Evolutionary conservation across 2,113 vertebrate species (phyloP).

Genomic region (Brachyhypopomus gauderio): DNA sequence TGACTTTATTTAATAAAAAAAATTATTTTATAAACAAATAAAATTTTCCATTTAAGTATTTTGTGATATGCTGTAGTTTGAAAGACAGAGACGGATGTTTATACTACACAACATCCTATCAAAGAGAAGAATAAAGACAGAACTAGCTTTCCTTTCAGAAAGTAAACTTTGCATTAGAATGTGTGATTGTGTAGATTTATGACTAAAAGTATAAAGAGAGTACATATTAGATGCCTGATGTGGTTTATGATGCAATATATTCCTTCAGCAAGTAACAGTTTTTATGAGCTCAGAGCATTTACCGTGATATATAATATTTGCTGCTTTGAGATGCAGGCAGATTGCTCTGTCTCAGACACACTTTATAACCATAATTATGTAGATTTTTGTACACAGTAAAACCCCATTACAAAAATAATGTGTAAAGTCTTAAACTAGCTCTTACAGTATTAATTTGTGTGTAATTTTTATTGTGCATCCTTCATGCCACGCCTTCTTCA

Average conservation of each 20-base stretch:
- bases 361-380: neutral
- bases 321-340: neutral
- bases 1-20: too few relatives aligned
- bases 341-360: neutral
- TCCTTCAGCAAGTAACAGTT: neutral
- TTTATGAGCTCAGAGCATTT: neutral
- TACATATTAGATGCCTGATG: neutral
- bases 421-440: too few relatives aligned
- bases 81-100: too few relatives aligned
- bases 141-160: neutral
- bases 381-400: neutral
- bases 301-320: neutral
- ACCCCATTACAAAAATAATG: too few relatives aligned
- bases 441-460: too few relatives aligned
- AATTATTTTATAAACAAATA: too few relatives aligned
- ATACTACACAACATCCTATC: too few relatives aligned
- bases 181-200: neutral
- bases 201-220: neutral
- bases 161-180: neutral
- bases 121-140: too few relatives aligned
- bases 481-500: too few relatives aligned
- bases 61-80: too few relatives aligned
- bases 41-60: too few relatives aligned
- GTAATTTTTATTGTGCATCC: neutral
- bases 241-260: conserved; percentile 12